phyloP scores from a whole-genome alignment of 2,888 invertebrate genomes.

The Tinea pellionella region DNA sequence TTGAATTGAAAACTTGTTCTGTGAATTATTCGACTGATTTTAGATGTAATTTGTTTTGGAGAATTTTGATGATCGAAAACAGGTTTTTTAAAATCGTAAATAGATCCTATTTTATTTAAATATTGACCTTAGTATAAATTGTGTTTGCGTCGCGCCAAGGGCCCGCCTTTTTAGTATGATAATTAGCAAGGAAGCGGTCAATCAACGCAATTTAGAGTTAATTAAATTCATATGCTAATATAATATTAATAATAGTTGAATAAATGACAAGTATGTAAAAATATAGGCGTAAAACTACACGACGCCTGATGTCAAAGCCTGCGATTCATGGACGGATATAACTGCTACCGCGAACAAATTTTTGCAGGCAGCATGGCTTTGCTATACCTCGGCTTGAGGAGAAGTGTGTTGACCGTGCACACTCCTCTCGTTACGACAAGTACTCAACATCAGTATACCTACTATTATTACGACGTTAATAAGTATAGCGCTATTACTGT shows the following conservation, averaged over 20 bases:
- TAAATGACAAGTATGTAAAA: too few species aligned
- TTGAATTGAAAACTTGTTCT: neutral
- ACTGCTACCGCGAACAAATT: too few species aligned
- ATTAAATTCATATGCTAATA: slow-evolving; percentile 18
- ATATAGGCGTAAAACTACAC: too few species aligned
- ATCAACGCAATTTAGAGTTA: slow-evolving; percentile 29
- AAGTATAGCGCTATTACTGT: too few species aligned
- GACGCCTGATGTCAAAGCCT: too few species aligned
- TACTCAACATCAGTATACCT: too few species aligned
- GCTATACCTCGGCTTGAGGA: too few species aligned
- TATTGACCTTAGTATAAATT: neutral
- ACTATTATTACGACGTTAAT: too few species aligned
- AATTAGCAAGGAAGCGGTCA: slow-evolving; percentile 26
- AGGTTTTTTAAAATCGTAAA: neutral
- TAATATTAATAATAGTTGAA: neutral
- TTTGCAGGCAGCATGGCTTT: too few species aligned
- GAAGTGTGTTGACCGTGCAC: too few species aligned
- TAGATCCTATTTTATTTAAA: neutral
- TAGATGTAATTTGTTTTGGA: neutral
- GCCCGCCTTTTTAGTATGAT: neutral
- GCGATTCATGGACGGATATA: too few species aligned
- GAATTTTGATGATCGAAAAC: neutral
- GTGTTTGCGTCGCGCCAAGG: neutral
- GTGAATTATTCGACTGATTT: neutral
- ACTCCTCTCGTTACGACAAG: too few species aligned